Conservation (phyloP, 2,797 vertebrate genomes). For the Arctocebus calabarensis region DNA sequence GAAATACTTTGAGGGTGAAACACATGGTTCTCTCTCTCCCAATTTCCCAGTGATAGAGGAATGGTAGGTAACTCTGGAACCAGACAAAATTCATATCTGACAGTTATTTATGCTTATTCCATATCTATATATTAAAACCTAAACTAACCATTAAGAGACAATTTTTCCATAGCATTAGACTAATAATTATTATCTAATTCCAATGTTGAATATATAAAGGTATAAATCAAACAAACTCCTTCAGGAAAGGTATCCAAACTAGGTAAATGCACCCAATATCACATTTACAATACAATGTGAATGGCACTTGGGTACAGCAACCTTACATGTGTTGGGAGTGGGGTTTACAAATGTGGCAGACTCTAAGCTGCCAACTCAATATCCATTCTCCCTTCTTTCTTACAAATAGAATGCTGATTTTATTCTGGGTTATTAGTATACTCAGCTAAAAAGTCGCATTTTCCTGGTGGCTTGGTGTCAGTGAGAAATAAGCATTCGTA, state of each 20-base stretch:
- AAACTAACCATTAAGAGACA: background rate
- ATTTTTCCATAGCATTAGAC: background rate
- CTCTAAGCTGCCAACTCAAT: background rate
- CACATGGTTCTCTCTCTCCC: too few species aligned
- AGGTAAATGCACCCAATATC: background rate
- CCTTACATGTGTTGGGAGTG: background rate
- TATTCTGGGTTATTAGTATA: background rate
- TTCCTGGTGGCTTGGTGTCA: background rate
- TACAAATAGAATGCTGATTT: background rate
- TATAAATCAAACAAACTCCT: background rate
- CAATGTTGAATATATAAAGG: background rate
- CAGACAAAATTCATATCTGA: background rate
- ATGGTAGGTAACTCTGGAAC: background rate
- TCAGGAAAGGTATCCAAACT: background rate
- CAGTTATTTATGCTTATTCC: background rate
- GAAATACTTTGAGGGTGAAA: background rate
- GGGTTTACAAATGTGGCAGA: background rate
- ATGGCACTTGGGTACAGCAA: background rate
- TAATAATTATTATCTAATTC: constrained; percentile 25
- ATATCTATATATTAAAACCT: background rate
- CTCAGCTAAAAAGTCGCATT: background rate
- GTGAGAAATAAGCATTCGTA: background rate
- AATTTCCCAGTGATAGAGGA: background rate
- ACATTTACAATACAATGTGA: background rate
- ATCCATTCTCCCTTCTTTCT: background rate